Conservation (phyloP, 2,888 invertebrate genomes). For the Chrysopilus asiliformis region DNA sequence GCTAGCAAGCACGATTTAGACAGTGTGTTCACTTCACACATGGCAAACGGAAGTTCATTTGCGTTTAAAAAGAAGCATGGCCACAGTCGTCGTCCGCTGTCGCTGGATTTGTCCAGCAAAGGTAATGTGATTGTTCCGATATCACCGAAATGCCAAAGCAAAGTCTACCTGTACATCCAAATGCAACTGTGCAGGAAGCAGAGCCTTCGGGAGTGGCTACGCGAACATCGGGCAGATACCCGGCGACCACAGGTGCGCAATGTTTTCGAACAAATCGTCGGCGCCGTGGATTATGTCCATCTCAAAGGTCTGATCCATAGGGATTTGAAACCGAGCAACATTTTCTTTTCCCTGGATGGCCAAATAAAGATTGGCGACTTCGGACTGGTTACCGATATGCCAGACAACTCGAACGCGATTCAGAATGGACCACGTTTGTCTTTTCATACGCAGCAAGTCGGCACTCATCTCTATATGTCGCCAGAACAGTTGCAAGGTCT, state of each 20-base stretch:
- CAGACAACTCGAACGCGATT: slow-evolving; percentile 39
- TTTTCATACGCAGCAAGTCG: slow-evolving; percentile 49
- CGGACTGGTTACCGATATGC: slow-evolving; percentile 87
- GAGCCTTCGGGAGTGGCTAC: slow-evolving; percentile 85
- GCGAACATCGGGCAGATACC: slow-evolving; percentile 39
- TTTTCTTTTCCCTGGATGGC: slow-evolving; percentile 84
- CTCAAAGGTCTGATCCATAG: slow-evolving; percentile 84
- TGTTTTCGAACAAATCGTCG: slow-evolving; percentile 81
- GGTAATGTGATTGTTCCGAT: slow-evolving; percentile 11
- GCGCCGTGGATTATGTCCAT: slow-evolving; percentile 94
- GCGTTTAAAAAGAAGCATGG: neutral
- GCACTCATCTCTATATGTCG: slow-evolving; percentile 95
- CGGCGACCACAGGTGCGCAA: slow-evolving; percentile 43
- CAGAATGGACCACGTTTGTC: slow-evolving; percentile 9
- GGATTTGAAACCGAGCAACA: slow-evolving; percentile 89
- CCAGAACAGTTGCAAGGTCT: slow-evolving; percentile 76
- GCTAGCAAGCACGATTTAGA: no score
- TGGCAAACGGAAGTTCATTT: no score
- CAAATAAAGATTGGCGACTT: slow-evolving; percentile 95
- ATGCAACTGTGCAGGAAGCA: slow-evolving; percentile 90
- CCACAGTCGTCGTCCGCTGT: slow-evolving; percentile 23
- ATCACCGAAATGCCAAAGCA: slow-evolving; percentile 23
- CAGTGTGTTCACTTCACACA: neutral
- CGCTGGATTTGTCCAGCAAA: slow-evolving; percentile 26
- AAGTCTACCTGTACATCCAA: slow-evolving; percentile 84